Evolutionary conservation across 2,888 invertebrate genomes (phyloP).

Genomic region (Euplagia quadripunctaria): DNA sequence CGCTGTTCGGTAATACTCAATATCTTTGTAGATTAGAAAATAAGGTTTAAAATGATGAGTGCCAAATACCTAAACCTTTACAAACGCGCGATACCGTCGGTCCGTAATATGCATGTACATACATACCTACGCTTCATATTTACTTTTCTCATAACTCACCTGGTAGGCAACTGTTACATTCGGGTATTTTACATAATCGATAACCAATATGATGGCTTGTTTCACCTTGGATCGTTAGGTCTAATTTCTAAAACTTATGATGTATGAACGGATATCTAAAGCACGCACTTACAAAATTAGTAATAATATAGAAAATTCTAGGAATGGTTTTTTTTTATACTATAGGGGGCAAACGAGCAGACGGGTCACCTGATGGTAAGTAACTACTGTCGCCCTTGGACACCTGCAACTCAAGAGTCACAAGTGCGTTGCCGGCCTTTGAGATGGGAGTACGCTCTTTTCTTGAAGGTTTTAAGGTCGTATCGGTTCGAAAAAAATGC

Average conservation of each 20-base stretch:
- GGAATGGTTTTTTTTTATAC: too few species aligned
- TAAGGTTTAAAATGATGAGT: not conserved
- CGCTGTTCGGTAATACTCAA: not conserved
- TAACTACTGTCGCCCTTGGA: too few species aligned
- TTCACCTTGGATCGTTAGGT: conserved; percentile 23
- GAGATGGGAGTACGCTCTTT: too few species aligned
- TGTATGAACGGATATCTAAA: not conserved
- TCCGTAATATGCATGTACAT: not conserved
- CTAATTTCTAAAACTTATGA: not conserved
- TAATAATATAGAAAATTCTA: too few species aligned
- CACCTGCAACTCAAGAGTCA: too few species aligned
- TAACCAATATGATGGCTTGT: conserved; percentile 37
- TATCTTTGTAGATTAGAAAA: not conserved
- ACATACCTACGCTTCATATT: not conserved
- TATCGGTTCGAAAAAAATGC: too few species aligned
- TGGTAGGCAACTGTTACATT: not conserved
- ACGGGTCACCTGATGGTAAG: too few species aligned
- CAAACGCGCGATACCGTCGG: not conserved
- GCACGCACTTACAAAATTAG: too few species aligned
- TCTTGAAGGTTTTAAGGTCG: too few species aligned
- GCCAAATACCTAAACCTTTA: not conserved
- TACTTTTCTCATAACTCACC: not conserved
- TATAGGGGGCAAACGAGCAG: too few species aligned
- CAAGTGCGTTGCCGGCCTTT: too few species aligned
- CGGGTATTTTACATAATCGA: conserved; percentile 45